These are phyloP conservation scores for Gila robusta DNA, from an alignment of 2,797 vertebrate genomes.

Conservation along the genomic window DNA sequence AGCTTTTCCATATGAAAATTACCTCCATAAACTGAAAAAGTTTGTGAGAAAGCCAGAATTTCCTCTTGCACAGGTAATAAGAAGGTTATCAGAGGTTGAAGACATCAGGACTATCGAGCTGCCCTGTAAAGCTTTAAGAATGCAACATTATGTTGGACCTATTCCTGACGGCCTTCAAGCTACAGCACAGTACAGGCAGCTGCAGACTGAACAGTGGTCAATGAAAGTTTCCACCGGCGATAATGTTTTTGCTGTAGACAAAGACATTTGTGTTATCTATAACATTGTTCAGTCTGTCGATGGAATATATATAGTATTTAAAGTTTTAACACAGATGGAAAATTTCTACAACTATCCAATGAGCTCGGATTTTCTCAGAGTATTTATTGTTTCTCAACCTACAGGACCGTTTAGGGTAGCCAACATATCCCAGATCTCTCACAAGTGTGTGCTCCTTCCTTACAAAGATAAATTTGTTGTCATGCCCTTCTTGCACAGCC, in stretches of 20 bases:
- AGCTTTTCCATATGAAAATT: constrained; percentile 18
- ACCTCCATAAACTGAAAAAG: background rate
- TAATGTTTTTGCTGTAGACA: background rate
- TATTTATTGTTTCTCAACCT: constrained; percentile 1
- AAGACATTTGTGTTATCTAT: constrained; percentile 9
- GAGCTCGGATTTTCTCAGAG: background rate
- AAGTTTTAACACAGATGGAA: background rate
- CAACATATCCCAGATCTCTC: background rate
- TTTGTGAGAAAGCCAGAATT: constrained; percentile 23
- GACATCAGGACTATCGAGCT: background rate
- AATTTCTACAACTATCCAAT: constrained; percentile 2
- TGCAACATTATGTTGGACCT: constrained; percentile 1
- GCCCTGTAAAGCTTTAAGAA: constrained; percentile 17
- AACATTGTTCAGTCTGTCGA: constrained; percentile 5
- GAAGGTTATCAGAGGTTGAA: constrained; percentile 12
- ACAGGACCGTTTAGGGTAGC: constrained; percentile 2
- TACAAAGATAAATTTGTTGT: too few relatives aligned
- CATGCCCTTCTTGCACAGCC: too few relatives aligned
- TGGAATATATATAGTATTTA: background rate
- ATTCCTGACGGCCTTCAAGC: constrained; percentile 21
- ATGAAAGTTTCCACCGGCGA: background rate
- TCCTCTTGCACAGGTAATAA: background rate
- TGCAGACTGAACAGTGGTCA: background rate
- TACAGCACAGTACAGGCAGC: background rate
- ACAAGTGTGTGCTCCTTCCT: too few relatives aligned